Conservation (phyloP, 1,140 invertebrate species). For the Bicyclus anynana region DNA sequence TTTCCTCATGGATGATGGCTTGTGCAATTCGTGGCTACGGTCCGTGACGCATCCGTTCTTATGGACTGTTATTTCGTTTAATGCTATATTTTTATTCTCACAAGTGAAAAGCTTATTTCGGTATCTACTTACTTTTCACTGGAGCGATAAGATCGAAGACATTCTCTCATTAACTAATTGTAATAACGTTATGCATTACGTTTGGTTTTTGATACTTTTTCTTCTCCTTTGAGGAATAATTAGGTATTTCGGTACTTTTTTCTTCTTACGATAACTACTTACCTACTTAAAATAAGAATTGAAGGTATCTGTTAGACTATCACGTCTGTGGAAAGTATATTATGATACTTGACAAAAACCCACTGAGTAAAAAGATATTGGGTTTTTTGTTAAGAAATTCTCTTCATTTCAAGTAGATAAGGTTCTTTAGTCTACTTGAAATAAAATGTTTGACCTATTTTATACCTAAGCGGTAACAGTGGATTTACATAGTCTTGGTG, state of each 20-base stretch:
- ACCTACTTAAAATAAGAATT: no score
- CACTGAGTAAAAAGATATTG: no score
- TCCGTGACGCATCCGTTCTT: constrained; percentile 57
- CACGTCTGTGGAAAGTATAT: no score
- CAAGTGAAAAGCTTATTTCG: constrained; percentile 1
- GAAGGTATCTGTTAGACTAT: no score
- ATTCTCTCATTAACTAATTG: background rate
- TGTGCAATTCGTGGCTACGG: constrained; percentile 53
- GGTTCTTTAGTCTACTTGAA: no score
- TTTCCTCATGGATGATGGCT: constrained; percentile 44
- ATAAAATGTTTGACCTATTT: no score
- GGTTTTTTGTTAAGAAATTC: no score
- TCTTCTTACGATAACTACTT: no score
- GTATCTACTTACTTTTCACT: background rate
- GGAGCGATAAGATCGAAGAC: background rate
- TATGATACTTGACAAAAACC: no score
- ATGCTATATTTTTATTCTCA: constrained; percentile 10
- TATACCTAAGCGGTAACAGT: no score
- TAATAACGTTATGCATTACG: background rate
- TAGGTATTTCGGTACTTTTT: background rate
- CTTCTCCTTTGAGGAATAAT: background rate
- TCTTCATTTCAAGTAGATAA: no score
- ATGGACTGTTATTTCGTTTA: constrained; percentile 14
- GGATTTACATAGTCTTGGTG: no score
- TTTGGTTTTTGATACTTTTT: background rate